Base-by-base conservation (phyloP, 2,888 invertebrate genomes). In the Myopa tessellatipennis region DNA sequence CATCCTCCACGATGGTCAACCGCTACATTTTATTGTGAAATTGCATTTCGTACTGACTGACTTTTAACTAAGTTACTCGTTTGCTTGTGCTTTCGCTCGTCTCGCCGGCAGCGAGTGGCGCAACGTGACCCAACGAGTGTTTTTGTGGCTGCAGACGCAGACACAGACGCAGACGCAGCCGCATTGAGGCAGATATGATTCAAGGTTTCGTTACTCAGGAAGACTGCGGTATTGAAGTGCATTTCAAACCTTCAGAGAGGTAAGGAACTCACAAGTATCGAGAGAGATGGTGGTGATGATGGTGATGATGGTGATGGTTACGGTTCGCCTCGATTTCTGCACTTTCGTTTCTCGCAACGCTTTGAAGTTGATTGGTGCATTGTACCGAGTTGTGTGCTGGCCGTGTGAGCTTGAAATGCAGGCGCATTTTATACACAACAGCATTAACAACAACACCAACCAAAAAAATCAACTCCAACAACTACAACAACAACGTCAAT, bases 201-300 rank as follows among this genome's bases (percentile, higher is more conserved):
- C 89, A 89, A 89, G 89, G 89, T 88, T 89, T 87, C 86, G 89
- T 88, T 86, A 89, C 89, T 88, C 89, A 89, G 89, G 89, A 89
- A 89, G 88, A 89, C 84, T 83, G 83, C 55, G 36, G 3, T 34
- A 65, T 87, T 87, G 83, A 85, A 84, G 81, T 82, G 74, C 70
- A 74, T 63, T 78, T 65, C 18, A 16, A 68, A 58, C 65, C 75
- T 55, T 26, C 26, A 26, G 26, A 26, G 26, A 26, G 50, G 34
- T 38, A 16, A 34, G n/a, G 4, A 58, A 58, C 36, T 61, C 16
- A 38, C 4, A 2, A 58, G 6, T 50, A 26, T 26, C 26, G 26
- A 26, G 26, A 26, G 26, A 26, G 26, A 26, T 26, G 26, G 26
- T 26, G 26, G 26, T 26, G 26, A 26, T 26, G 26, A 26, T 26